Conservation (phyloP, 2,888 invertebrate species). For the Theodoxus fluviatilis region DNA sequence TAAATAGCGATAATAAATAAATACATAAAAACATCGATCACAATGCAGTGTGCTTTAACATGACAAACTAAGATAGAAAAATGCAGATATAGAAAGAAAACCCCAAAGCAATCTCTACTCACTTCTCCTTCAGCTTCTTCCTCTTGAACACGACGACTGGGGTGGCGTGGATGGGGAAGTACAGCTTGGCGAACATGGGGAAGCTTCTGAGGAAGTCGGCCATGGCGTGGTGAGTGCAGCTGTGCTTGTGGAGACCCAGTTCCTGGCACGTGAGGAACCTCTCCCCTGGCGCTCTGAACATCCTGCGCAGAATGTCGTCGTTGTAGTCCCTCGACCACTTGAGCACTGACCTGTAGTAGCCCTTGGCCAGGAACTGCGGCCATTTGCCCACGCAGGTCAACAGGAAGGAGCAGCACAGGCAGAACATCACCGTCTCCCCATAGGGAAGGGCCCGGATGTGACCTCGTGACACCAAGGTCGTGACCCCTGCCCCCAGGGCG, state of each 20-base stretch:
- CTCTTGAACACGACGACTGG: slow-evolving; percentile 48
- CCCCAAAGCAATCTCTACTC: no score
- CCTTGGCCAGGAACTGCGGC: slow-evolving; percentile 43
- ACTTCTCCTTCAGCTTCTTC: slow-evolving; percentile 42
- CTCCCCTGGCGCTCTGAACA: slow-evolving; percentile 40
- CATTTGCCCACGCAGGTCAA: slow-evolving; percentile 43
- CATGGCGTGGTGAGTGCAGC: slow-evolving; percentile 43
- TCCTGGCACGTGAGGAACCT: slow-evolving; percentile 47
- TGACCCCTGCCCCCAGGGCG: slow-evolving; percentile 47
- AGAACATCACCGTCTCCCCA: slow-evolving; percentile 46
- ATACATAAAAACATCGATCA: no score
- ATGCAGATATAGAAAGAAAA: no score
- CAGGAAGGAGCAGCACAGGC: slow-evolving; percentile 42
- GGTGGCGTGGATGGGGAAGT: slow-evolving; percentile 50
- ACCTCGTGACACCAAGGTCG: slow-evolving; percentile 45
- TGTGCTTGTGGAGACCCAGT: slow-evolving; percentile 42
- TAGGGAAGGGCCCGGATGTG: slow-evolving; percentile 42
- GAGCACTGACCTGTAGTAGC: slow-evolving; percentile 50
- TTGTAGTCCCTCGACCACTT: slow-evolving; percentile 54
- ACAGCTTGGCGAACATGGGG: slow-evolving; percentile 50
- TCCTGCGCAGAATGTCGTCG: slow-evolving; percentile 35
- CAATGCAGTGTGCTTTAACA: no score
- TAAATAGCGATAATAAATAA: no score
- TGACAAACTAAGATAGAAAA: no score
- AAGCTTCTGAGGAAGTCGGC: slow-evolving; percentile 43